phyloP scores from a whole-genome alignment of 2,797 vertebrate species.

The Tolypeutes matacus region DNA sequence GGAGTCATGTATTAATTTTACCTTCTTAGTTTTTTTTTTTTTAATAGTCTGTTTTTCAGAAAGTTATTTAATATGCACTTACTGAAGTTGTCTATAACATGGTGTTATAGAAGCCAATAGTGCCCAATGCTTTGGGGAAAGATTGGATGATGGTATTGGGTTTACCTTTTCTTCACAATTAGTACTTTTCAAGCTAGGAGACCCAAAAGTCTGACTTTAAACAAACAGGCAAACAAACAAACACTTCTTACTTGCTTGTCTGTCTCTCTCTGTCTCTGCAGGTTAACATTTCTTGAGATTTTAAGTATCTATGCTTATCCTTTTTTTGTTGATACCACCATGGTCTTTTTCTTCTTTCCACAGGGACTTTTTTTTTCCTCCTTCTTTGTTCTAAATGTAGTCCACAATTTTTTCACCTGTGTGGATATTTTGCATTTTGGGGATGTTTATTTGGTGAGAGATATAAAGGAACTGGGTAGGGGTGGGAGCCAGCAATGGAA shows the following conservation, averaged over 20 bases:
- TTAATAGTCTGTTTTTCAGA: conserved; percentile 46
- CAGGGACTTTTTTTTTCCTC: neutral
- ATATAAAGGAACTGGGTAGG: neutral
- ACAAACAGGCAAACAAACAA: neutral
- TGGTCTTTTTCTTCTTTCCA: neutral
- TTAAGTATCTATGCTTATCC: neutral
- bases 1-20: conserved; percentile 53
- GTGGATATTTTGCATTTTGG: conserved; percentile 20
- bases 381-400: neutral
- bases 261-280: neutral
- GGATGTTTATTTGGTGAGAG: conserved; percentile 2
- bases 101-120: conserved; percentile 56
- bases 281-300: neutral
- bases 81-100: conserved; percentile 11
- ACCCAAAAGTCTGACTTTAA: neutral
- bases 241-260: neutral
- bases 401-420: neutral
- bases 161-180: conserved; percentile 40
- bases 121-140: neutral
- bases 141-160: neutral
- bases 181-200: conserved; percentile 23
- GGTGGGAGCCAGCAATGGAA: neutral
- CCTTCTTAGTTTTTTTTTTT: conserved; percentile 26
- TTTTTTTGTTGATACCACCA: neutral
- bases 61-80: conserved; percentile 33